Percentiles rank a stretch among this genome's conserved stretches.
phyloP scores from a whole-genome alignment of 2,888 invertebrate genomes.

The Phortica okadai region DNA sequence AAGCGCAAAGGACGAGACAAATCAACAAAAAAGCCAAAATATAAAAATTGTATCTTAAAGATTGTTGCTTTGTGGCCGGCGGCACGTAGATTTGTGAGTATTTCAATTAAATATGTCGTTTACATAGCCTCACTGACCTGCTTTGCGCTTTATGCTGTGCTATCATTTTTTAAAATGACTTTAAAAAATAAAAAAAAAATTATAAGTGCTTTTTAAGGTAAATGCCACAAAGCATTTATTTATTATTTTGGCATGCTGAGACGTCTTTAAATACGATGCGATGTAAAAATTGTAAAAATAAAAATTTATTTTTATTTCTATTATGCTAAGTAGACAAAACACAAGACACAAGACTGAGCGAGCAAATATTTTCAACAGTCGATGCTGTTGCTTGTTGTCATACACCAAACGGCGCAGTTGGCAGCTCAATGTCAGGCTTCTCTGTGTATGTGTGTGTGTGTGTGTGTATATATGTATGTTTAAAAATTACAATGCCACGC shows the following conservation, averaged over 20 bases:
- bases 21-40: background rate
- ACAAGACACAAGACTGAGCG: background rate
- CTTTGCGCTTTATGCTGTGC: background rate
- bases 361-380: background rate
- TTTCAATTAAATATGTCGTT: conserved; percentile 3
- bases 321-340: conserved; percentile 1
- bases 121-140: background rate
- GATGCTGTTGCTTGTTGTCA: background rate
- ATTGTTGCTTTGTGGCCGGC: background rate
- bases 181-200: background rate
- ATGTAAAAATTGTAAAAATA: background rate
- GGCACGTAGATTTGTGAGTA: background rate
- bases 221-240: background rate
- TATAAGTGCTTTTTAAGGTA: background rate
- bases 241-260: background rate
- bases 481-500: background rate
- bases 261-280: background rate
- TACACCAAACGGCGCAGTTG: background rate
- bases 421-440: background rate
- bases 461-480: background rate
- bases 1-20: background rate
- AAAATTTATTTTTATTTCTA: background rate
- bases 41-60: background rate
- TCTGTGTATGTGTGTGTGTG: background rate
- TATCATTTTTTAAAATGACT: background rate